phyloP scores from a whole-genome alignment of 2,113 vertebrate genomes.

The Lamprotornis superbus region DNA sequence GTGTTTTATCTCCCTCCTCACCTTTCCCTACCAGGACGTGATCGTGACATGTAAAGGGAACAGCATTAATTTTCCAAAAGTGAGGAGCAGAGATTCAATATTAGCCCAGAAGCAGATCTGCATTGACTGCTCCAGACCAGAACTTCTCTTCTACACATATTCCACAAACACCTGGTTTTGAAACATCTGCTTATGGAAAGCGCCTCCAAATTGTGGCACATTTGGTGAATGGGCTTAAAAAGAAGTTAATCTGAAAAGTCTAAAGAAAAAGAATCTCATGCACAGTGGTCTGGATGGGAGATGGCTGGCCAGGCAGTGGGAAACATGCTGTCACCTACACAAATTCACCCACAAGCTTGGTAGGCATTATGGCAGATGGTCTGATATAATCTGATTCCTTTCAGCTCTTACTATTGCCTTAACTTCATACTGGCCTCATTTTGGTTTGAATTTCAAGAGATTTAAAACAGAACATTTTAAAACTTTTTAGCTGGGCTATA shows the following conservation, averaged over 20 bases:
- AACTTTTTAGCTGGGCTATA: conserved; percentile 46
- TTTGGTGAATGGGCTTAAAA: background rate
- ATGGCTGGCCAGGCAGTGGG: background rate
- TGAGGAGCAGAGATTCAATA: background rate
- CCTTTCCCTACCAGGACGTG: background rate
- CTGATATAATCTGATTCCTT: background rate
- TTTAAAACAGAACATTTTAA: conserved; percentile 46
- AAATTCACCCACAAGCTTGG: background rate
- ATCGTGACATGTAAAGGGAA: background rate
- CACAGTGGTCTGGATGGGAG: too few species aligned
- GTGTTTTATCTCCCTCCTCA: background rate
- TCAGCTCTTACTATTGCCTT: background rate
- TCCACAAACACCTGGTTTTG: background rate
- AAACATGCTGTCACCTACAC: background rate
- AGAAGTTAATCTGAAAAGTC: background rate
- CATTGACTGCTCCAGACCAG: background rate
- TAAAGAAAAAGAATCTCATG: background rate
- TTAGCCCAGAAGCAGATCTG: background rate
- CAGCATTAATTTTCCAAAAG: background rate
- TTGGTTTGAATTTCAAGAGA: conserved; percentile 57
- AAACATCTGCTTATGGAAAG: background rate
- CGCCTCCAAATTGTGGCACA: background rate
- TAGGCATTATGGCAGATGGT: background rate
- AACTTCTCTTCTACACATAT: background rate
- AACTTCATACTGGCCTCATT: background rate